Percentiles rank a stretch among this genome's conserved stretches.
phyloP scores from a whole-genome alignment of 2,888 invertebrate species.

The Leptodirus hochenwartii region DNA sequence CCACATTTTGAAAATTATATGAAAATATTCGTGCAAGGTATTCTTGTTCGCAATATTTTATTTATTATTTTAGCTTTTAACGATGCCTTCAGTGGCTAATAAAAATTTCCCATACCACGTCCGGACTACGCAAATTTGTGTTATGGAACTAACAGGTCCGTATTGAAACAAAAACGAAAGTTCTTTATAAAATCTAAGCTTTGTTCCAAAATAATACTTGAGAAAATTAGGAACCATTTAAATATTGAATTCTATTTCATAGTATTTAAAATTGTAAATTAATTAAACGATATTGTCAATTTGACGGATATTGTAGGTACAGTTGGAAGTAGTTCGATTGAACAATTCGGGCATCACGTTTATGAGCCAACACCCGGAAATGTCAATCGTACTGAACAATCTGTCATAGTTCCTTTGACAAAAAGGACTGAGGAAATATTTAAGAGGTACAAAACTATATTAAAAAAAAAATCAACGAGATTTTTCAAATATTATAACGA shows the following conservation, averaged over 20 bases:
- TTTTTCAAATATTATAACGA: too few species aligned
- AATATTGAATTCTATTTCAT: too few species aligned
- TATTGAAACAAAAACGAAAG: too few species aligned
- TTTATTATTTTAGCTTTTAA: too few species aligned
- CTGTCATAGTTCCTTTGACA: slow-evolving; percentile 44
- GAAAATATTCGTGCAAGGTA: too few species aligned
- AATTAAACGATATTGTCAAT: neutral
- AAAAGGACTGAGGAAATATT: slow-evolving; percentile 44
- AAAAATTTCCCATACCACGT: slow-evolving; percentile 85
- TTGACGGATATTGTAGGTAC: slow-evolving; percentile 21
- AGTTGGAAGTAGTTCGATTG: slow-evolving; percentile 31
- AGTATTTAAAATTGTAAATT: neutral
- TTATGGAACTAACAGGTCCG: slow-evolving; percentile 37
- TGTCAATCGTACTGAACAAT: slow-evolving; percentile 21
- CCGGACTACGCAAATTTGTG: slow-evolving; percentile 62
- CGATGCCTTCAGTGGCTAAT: slow-evolving; percentile 70
- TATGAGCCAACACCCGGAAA: slow-evolving; percentile 35
- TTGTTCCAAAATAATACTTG: too few species aligned
- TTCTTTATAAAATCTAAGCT: too few species aligned
- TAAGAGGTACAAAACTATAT: slow-evolving; percentile 13
- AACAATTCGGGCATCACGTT: slow-evolving; percentile 42
- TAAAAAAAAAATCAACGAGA: too few species aligned
- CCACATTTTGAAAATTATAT: too few species aligned
- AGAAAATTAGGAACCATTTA: too few species aligned
- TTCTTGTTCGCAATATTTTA: too few species aligned